Base-by-base conservation (phyloP, 2,113 vertebrate genomes). In the Aramus guarauna region DNA sequence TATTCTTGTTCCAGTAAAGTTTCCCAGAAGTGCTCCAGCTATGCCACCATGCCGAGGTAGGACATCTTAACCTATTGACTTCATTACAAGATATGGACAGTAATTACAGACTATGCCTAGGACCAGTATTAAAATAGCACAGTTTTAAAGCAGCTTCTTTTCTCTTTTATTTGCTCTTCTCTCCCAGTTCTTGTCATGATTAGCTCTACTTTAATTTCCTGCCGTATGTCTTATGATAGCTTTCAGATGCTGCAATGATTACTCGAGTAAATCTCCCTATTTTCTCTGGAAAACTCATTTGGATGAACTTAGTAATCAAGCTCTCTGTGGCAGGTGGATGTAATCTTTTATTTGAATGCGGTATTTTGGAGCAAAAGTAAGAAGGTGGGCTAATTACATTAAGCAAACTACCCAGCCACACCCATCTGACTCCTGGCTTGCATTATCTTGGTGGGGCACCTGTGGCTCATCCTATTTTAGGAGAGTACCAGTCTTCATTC, bases 401-500 rank as follows among this genome's bases (percentile, higher is more conserved):
- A 10, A 66, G 9, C 5, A 36, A 47, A 30, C 22, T 23, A 9
- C 5, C 4, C 1, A 41, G 14, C 18, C 12, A 17, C 18, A 24
- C 24, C 26, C 12, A 9, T 39, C 5, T 23, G 22, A 15, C 16
- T 36, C 14, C 43, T 55, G 21, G 5, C 24, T 53, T 66, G 37
- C 6, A 13, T 86, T 77, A 12, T 5, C 34, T 50, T 64, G 9
- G 3, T 45, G 22, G 29, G 47, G 13, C 3, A 64, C 29, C 11
- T 73, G 37, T 27, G 20, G 22, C 30, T 81, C 15, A 14, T 12
- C 13, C 41, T 81, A 14, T 74, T 96, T 85, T 19, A 80, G 66
- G n/a, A 6, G 6, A 64, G 20, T 3, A 56, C 2, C 3, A 48
- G 4, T 0, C 1, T 0, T 18, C 0, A 0, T 50, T 19, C 1